Conservation (phyloP, 2,113 vertebrate species). For the Ancistrus triradiatus region DNA sequence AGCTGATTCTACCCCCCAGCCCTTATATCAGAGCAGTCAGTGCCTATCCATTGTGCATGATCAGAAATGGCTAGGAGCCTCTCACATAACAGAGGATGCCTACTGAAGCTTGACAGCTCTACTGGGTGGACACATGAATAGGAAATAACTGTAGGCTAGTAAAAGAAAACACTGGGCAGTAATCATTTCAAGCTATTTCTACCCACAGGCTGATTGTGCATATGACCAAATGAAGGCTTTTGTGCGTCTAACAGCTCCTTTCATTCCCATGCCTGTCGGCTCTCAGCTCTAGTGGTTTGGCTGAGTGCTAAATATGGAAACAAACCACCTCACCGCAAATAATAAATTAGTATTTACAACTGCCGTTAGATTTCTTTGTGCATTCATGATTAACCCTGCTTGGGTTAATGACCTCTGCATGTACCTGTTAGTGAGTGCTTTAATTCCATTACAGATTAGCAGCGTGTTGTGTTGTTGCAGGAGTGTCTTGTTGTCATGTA, state of each 20-base stretch:
- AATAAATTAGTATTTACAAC: not conserved
- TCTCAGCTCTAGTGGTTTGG: not conserved
- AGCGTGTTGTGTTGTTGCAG: too few relatives aligned
- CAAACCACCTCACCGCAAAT: not conserved
- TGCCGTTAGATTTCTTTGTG: not conserved
- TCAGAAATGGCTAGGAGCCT: not conserved
- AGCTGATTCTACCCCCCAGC: not conserved
- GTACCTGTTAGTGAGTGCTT: too few relatives aligned
- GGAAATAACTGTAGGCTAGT: slow-evolving; percentile 2
- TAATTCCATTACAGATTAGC: too few relatives aligned
- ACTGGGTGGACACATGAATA: not conserved
- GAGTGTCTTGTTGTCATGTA: too few relatives aligned
- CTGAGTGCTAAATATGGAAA: not conserved
- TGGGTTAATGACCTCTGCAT: not conserved
- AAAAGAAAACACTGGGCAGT: slow-evolving; percentile 18
- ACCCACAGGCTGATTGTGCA: not conserved
- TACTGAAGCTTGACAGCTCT: not conserved
- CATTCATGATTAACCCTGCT: not conserved
- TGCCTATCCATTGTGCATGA: not conserved
- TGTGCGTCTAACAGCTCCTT: not conserved
- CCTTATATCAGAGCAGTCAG: not conserved
- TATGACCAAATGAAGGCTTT: slow-evolving; percentile 9
- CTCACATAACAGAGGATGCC: not conserved
- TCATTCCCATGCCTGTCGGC: not conserved
- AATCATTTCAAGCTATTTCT: slow-evolving; percentile 20